Evolutionary conservation across 2,888 invertebrate species (phyloP).

Genomic region (Pimpla rufipes): DNA sequence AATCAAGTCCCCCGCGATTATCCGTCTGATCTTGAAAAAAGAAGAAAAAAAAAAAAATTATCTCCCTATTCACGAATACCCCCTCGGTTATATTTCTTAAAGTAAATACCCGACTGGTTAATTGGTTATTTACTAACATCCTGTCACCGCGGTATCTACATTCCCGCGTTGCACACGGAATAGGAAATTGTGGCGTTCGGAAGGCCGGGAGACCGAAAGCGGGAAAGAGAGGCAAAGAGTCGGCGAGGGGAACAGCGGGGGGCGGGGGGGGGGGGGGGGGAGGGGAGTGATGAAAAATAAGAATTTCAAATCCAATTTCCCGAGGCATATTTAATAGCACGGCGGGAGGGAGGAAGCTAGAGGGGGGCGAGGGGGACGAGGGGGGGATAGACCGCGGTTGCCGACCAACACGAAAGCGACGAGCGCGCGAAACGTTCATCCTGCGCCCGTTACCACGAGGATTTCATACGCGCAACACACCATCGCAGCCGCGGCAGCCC

Average conservation of each 20-base stretch:
- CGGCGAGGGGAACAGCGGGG: conserved; percentile 22
- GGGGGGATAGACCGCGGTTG: conserved; percentile 30
- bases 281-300: conserved; percentile 78
- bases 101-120: background rate
- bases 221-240: conserved; percentile 21
- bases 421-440: conserved; percentile 60
- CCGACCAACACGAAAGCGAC: conserved; percentile 58
- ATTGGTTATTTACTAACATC: conserved; percentile 16
- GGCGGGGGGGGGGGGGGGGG: conserved; percentile 7
- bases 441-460: conserved; percentile 35
- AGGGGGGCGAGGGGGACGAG: conserved; percentile 4
- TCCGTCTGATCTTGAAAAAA: too few species aligned
- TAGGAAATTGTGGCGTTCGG: conserved; percentile 14
- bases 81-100: background rate
- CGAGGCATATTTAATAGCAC: conserved; percentile 80
- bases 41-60: too few species aligned
- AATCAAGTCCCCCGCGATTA: too few species aligned
- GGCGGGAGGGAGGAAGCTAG: background rate
- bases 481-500: conserved; percentile 39
- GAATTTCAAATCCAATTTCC: conserved; percentile 83
- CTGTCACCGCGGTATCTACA: background rate
- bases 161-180: conserved; percentile 26
- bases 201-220: conserved; percentile 34
- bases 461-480: conserved; percentile 56
- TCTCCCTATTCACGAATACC: too few species aligned